Evolutionary conservation across 2,888 invertebrate species (phyloP).

Genomic region (Epistrophe eligans): DNA sequence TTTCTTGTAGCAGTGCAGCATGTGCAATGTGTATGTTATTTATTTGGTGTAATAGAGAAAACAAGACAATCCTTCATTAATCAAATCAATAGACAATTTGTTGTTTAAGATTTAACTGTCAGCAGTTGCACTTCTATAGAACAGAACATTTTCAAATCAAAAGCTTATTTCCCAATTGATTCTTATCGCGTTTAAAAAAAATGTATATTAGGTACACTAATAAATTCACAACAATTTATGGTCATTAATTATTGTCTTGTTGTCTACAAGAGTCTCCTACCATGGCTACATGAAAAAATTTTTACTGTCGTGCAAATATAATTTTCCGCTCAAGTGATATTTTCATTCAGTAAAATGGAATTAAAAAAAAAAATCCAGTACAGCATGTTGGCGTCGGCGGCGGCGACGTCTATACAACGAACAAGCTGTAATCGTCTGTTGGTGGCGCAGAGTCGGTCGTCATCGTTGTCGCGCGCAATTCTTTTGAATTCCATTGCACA

Average conservation of each 20-base stretch:
- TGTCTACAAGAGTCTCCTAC: conserved; percentile 42
- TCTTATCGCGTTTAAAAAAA: conserved; percentile 29
- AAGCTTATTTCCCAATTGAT: background rate
- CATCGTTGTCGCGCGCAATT: conserved; percentile 1
- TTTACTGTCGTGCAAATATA: conserved; percentile 42
- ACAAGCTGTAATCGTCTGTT: background rate
- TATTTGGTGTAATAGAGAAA: background rate
- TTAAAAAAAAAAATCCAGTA: conserved; percentile 8
- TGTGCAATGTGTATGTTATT: too few relatives aligned
- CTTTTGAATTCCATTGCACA: conserved; percentile 37
- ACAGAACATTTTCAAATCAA: conserved; percentile 1
- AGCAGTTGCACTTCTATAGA: background rate
- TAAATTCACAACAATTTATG: conserved; percentile 66
- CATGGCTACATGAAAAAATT: conserved; percentile 26
- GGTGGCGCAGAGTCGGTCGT: background rate
- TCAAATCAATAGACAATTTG: background rate
- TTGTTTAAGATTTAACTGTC: background rate
- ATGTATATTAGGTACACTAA: conserved; percentile 4
- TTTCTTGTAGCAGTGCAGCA: too few relatives aligned
- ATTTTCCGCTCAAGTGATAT: conserved; percentile 71
- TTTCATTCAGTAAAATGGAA: conserved; percentile 46
- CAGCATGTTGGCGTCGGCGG: conserved; percentile 49
- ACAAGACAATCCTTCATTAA: background rate
- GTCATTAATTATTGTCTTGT: conserved; percentile 65
- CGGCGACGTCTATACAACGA: conserved; percentile 38